Percentiles rank a stretch among this genome's conserved stretches.
These are phyloP conservation scores for Leuciscus waleckii DNA, from an alignment of 2,797 vertebrate genomes.

Conservation along the genomic window DNA sequence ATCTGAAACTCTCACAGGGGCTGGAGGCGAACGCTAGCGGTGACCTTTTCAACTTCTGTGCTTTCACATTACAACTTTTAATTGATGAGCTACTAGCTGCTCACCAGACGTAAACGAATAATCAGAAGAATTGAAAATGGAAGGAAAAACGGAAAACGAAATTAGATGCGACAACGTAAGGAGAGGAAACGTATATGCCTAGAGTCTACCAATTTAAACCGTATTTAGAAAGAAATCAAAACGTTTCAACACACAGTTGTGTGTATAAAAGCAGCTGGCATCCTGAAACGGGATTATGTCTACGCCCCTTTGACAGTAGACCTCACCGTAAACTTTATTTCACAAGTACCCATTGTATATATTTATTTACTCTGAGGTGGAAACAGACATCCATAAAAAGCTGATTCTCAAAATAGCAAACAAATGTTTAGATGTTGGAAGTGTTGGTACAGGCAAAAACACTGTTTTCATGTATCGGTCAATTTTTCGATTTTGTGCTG, in stretches of 20 bases:
- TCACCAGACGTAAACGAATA: constrained; percentile 16
- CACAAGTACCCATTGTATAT: no score
- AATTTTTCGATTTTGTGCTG: not conserved
- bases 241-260: not conserved
- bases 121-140: not conserved
- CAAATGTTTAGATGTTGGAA: no score
- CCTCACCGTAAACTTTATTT: not conserved
- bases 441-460: not conserved
- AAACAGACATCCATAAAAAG: no score
- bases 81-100: constrained; percentile 31
- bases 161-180: not conserved
- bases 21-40: not conserved
- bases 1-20: constrained; percentile 25
- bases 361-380: no score
- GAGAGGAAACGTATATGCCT: not conserved
- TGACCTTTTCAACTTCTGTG: constrained; percentile 56
- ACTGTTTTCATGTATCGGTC: not conserved
- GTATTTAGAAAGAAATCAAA: not conserved
- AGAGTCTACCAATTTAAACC: not conserved
- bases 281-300: not conserved
- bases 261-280: not conserved
- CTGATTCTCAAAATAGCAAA: no score
- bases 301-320: not conserved
- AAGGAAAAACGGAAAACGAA: not conserved
- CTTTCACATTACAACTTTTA: constrained; percentile 44